Percentiles rank a stretch among this genome's conserved stretches.
Conservation (phyloP, 2,113 vertebrate species). For the Phylloscopus whistleri region DNA sequence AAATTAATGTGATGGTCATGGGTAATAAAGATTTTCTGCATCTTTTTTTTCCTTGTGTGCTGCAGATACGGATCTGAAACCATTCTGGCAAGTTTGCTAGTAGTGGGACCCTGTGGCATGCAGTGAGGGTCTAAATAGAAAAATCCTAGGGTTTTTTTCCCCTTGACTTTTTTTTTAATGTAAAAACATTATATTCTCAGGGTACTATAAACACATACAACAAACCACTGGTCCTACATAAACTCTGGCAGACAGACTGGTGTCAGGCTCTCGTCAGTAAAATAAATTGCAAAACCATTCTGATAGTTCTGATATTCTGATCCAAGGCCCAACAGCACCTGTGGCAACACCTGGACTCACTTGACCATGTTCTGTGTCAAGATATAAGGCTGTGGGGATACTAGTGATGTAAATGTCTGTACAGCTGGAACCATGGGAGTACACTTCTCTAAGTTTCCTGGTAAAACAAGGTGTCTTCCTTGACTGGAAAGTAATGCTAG, state of each 20-base stretch:
- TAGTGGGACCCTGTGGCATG: fast-evolving
- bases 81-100: neutral
- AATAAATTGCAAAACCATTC: neutral
- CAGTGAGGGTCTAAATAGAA: neutral
- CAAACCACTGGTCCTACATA: neutral
- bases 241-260: neutral
- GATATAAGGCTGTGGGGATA: neutral
- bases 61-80: neutral
- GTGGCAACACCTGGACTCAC: neutral
- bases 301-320: neutral
- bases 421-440: neutral
- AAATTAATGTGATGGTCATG: neutral
- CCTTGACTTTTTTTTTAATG: neutral
- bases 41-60: neutral
- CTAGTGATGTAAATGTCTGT: neutral
- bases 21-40: neutral
- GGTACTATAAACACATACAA: neutral
- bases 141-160: fast-evolving
- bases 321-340: neutral
- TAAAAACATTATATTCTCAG: neutral
- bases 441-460: neutral
- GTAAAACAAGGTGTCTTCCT: neutral
- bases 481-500: neutral
- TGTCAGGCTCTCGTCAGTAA: neutral
- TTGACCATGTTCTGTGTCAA: neutral